These are phyloP conservation scores for Pantherophis vulpinus DNA, from an alignment of 2,797 vertebrate species.

Conservation along the genomic window DNA sequence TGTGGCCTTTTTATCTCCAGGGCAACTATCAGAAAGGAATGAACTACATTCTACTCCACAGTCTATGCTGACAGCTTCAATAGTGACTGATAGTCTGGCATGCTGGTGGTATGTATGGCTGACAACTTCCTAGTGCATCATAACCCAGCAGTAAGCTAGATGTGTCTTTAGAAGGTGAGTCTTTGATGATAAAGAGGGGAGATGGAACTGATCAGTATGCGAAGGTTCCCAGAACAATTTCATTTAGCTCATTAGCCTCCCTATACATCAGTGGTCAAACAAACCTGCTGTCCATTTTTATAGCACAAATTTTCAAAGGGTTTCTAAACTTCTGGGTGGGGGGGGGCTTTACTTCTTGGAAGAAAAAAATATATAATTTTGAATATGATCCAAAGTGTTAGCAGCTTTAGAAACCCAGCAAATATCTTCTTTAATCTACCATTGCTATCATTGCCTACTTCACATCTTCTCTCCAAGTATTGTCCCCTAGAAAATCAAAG, in stretches of 20 bases:
- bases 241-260: not conserved
- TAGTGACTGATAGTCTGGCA: not conserved
- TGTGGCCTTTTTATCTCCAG: not conserved
- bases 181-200: not conserved
- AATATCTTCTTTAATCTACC: not conserved
- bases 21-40: not conserved
- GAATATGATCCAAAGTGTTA: not conserved
- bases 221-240: not conserved
- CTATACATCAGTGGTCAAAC: not conserved
- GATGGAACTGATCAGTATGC: not conserved
- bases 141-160: not conserved
- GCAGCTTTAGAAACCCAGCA: not conserved
- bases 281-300: not conserved
- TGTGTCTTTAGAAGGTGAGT: not conserved
- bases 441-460: not conserved
- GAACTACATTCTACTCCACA: not conserved
- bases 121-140: not conserved
- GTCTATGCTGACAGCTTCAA: not conserved
- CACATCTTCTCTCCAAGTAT: not conserved
- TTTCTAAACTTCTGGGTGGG: not conserved
- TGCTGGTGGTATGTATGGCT: not conserved
- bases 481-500: not conserved
- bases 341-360: not conserved
- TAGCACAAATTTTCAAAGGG: not conserved
- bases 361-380: not conserved